Evolutionary conservation across 2,888 invertebrate genomes (phyloP).

Genomic region (Ernsta delagoae): DNA sequence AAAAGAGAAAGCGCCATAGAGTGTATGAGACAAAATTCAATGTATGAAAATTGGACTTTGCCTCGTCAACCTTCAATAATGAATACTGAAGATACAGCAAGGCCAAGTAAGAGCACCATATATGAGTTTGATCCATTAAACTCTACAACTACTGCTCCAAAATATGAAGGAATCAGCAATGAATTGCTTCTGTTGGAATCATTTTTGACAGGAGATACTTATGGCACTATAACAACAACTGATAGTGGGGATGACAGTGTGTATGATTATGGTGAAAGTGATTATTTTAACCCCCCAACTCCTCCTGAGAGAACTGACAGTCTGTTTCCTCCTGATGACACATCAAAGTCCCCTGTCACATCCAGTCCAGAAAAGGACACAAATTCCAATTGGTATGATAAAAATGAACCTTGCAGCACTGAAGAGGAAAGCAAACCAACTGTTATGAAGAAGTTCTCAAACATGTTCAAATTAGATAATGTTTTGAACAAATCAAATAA

Average conservation of each 20-base stretch:
- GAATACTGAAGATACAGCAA: conserved; percentile 45
- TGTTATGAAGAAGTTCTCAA: conserved; percentile 70
- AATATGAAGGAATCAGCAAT: conserved; percentile 82
- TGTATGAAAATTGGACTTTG: conserved; percentile 74
- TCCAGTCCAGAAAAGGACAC: conserved; percentile 59
- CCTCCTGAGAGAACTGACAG: conserved; percentile 88
- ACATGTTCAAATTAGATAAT: conserved; percentile 79
- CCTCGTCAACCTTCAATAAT: conserved; percentile 50
- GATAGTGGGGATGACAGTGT: conserved; percentile 67
- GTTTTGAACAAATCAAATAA: conserved; percentile 66
- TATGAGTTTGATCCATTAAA: conserved; percentile 89
- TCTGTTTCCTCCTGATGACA: conserved; percentile 70
- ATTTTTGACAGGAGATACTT: conserved; percentile 88
- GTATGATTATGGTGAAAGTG: conserved; percentile 67
- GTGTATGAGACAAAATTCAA: conserved; percentile 66
- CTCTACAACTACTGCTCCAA: conserved; percentile 52
- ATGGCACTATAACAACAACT: conserved; percentile 84
- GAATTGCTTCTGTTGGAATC: conserved; percentile 87
- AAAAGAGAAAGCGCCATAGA: conserved; percentile 57
- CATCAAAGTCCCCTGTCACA: conserved; percentile 49
- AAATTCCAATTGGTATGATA: conserved; percentile 74
- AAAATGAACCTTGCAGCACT: conserved; percentile 49
- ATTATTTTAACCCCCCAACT: conserved; percentile 84
- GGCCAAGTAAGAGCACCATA: conserved; percentile 86
- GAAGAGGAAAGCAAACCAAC: conserved; percentile 60